Evolutionary conservation across 2,797 vertebrate genomes (phyloP), one percentile per base, ranked within the genome.

Genomic region (Mormyrus hasselquistii): DNA sequence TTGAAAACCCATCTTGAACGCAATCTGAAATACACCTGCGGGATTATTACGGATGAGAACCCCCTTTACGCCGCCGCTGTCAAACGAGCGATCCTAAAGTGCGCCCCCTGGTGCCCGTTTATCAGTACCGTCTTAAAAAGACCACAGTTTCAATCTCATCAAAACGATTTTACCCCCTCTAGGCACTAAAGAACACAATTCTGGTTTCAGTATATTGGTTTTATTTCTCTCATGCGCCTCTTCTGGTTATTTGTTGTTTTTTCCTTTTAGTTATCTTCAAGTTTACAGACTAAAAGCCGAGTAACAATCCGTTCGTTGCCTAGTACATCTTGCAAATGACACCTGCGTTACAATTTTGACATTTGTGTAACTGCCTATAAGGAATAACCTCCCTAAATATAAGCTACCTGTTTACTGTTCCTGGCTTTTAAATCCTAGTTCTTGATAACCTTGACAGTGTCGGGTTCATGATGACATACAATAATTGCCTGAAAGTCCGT

Each of bases 11-110:
- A 34, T 55, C 14, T 53, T 86, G 25, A 34, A 55, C 10, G 22
- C 83, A 38, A 86, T 86, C 50, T 87, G 85, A 38, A 87, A 55
- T 41, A 19, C 85, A 57, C 85, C 52, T 57, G 50, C 50, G 44
- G 50, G 83, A 87, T 55, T 59, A 87, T 87, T 41, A 41, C 29
- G 55, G 29, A 57, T 57, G 85, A 86, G 25, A 86, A 8, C 10
- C 84, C 49, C n/a, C 0, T 34, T 55, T 38, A 16, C 12, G 52
- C 0, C 12, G 12, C 6, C 14, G 12, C 52, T 38, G 25, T n/a
- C 85, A 87, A 2, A 19, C 34, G 16, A 57, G 50, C 14, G 1
- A 34, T 3, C 50, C 76, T n/a, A 8, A 57, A 57, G 25, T 16
- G 85, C 29, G 52, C 85, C 85, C 84, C 49, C 85, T 87, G 16